phyloP scores from a whole-genome alignment of 2,113 vertebrate genomes.

The Brachyistius frenatus region DNA sequence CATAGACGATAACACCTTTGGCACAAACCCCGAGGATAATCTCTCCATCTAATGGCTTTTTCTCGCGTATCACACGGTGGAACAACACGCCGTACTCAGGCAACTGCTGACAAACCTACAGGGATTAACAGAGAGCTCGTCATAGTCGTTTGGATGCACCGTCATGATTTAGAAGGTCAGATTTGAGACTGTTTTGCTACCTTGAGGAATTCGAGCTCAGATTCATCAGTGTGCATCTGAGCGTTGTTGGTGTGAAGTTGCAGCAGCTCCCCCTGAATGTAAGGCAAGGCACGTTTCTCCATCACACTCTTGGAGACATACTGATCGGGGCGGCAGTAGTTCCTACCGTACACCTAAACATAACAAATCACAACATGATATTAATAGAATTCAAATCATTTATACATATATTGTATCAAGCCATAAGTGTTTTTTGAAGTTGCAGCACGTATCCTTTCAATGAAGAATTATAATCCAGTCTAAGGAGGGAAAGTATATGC shows the following conservation, averaged over 20 bases:
- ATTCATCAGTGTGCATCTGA: conserved; percentile 84
- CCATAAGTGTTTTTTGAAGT: too few species aligned
- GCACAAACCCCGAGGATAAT: conserved; percentile 90
- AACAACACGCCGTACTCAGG: conserved; percentile 91
- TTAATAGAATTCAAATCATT: not conserved
- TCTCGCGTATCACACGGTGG: conserved; percentile 85
- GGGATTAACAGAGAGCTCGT: not conserved
- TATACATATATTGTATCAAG: too few species aligned
- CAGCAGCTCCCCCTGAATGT: conserved; percentile 84
- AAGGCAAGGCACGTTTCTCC: conserved; percentile 87
- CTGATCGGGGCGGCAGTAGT: conserved; percentile 89
- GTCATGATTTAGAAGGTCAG: not conserved
- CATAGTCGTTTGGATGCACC: not conserved
- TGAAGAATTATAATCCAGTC: too few species aligned
- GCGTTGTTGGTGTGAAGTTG: conserved; percentile 84
- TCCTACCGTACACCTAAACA: conserved; percentile 84
- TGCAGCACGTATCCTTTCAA: too few species aligned
- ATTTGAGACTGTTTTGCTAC: conserved; percentile 65
- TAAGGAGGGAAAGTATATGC: not conserved
- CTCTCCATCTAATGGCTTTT: conserved; percentile 84
- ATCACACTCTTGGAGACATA: conserved; percentile 88
- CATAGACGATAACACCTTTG: conserved; percentile 90
- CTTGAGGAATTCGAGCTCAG: conserved; percentile 91
- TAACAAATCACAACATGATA: not conserved
- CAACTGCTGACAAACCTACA: conserved; percentile 88